A percentile compares a stretch with the other conserved stretches of the same genome.
These are phyloP conservation scores for Mugil cephalus DNA, from an alignment of 2,113 vertebrate species.

Conservation along the genomic window DNA sequence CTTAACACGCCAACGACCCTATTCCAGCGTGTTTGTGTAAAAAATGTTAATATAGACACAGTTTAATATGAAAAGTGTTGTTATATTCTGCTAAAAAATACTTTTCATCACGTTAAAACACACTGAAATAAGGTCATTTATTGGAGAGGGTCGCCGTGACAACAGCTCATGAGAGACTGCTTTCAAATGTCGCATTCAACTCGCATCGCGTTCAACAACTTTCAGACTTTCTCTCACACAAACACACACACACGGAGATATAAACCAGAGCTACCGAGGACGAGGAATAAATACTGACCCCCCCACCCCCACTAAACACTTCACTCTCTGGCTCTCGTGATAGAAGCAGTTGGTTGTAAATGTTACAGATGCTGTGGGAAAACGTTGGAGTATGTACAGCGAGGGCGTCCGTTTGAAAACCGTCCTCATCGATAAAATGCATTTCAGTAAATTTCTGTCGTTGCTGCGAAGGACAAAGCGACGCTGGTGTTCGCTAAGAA, in stretches of 20 bases:
- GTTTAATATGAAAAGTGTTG: slow-evolving; percentile 1
- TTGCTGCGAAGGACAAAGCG: too few species aligned
- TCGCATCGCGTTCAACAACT: slow-evolving; percentile 6
- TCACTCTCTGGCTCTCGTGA: slow-evolving; percentile 16
- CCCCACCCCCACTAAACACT: too few species aligned
- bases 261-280: slow-evolving; percentile 36
- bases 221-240: not conserved
- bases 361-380: not conserved
- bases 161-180: slow-evolving; percentile 72
- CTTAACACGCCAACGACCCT: slow-evolving; percentile 22
- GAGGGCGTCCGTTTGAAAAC: not conserved
- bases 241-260: slow-evolving; percentile 29
- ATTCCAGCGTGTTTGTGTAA: slow-evolving; percentile 30
- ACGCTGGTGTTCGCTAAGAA: too few species aligned
- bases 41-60: slow-evolving; percentile 24
- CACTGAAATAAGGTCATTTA: slow-evolving; percentile 36
- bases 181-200: slow-evolving; percentile 10
- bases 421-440: not conserved
- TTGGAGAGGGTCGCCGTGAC: slow-evolving; percentile 16
- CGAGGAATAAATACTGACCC: slow-evolving; percentile 46
- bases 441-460: too few species aligned
- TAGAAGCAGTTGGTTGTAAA: slow-evolving; percentile 7
- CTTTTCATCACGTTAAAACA: not conserved
- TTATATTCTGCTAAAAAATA: not conserved
- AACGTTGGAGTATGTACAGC: slow-evolving; percentile 21